Percentiles rank a stretch among this genome's conserved stretches.
Evolutionary conservation across 2,888 invertebrate genomes (phyloP).

Genomic region (Minunthozetes semirufus): DNA sequence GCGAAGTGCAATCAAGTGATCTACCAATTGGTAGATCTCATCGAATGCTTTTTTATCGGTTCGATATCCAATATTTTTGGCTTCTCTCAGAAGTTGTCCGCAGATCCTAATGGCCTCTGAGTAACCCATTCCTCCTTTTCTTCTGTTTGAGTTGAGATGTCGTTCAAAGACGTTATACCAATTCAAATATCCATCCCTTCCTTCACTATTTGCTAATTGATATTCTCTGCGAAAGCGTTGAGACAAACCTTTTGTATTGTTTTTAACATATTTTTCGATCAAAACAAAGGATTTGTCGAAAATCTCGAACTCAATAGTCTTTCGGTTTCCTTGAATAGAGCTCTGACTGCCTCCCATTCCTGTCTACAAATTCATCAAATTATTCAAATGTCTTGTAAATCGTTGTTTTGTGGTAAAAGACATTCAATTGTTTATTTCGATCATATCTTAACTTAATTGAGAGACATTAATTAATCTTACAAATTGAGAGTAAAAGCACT

Average conservation of each 20-base stretch:
- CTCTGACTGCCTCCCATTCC: no score
- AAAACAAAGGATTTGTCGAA: slow-evolving; percentile 1
- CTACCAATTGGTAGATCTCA: neutral
- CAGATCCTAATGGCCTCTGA: neutral
- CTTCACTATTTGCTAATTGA: neutral
- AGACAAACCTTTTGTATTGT: neutral
- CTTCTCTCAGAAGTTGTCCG: neutral
- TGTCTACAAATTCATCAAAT: no score
- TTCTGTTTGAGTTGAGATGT: neutral
- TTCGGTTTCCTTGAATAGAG: no score
- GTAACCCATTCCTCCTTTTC: neutral
- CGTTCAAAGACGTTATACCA: neutral
- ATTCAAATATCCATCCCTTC: neutral
- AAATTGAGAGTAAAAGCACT: no score
- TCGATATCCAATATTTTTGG: neutral
- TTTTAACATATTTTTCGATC: neutral
- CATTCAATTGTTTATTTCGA: no score
- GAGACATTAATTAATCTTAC: no score
- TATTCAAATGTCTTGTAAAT: no score
- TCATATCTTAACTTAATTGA: no score
- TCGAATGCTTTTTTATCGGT: neutral
- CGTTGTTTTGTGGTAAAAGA: no score
- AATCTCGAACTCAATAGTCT: neutral
- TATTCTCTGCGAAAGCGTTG: neutral
- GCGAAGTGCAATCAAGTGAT: neutral